Evolutionary conservation across 2,797 vertebrate genomes (phyloP).

Genomic region (Morelia viridis): DNA sequence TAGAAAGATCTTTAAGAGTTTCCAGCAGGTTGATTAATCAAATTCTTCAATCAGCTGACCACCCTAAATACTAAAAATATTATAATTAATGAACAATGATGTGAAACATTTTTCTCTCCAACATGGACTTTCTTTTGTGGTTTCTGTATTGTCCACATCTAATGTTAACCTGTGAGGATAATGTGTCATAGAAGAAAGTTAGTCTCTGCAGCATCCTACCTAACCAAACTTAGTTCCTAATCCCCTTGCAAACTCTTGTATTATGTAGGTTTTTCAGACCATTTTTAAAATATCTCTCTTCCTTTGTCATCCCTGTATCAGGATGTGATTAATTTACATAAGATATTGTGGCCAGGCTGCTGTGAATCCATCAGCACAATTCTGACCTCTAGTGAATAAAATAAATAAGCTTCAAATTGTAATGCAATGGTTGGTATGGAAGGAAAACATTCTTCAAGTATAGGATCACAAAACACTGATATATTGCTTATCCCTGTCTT

Average conservation of each 20-base stretch:
- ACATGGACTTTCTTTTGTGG: rapidly evolving
- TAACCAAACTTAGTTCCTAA: background rate
- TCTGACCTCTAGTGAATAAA: conserved; percentile 56
- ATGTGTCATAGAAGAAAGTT: background rate
- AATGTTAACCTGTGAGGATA: rapidly evolving
- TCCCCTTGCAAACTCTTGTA: background rate
- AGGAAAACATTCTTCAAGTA: background rate
- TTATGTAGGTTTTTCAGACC: background rate
- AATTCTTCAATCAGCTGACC: background rate
- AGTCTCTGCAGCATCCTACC: rapidly evolving
- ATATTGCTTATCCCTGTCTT: background rate
- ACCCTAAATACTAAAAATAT: background rate
- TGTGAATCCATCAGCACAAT: conserved; percentile 40
- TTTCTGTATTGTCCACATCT: background rate
- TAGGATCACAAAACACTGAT: background rate
- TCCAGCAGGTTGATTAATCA: background rate
- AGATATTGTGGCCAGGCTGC: rapidly evolving
- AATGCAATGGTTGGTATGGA: background rate
- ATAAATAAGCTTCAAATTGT: background rate
- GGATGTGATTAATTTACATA: background rate
- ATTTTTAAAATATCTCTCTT: conserved; percentile 20
- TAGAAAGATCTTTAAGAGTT: background rate
- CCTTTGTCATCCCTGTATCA: conserved; percentile 2
- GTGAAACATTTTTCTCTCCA: background rate
- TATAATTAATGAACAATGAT: background rate